phyloP scores from a whole-genome alignment of 2,888 invertebrate species.

The Andrena flavipes region DNA sequence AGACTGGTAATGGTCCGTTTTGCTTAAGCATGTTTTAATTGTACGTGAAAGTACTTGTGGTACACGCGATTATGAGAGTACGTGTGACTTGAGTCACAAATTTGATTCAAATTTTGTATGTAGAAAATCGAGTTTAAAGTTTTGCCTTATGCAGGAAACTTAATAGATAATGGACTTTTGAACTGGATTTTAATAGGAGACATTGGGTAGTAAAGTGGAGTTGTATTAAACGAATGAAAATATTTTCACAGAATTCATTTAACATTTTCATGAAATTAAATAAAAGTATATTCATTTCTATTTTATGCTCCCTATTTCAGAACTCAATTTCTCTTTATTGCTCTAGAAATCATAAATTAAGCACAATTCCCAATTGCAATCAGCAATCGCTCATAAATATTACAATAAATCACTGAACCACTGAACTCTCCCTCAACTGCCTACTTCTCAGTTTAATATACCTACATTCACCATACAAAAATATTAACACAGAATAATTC shows the following conservation, averaged over 20 bases:
- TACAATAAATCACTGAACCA: neutral
- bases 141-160: too few relatives aligned
- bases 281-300: neutral
- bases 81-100: too few relatives aligned
- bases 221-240: neutral
- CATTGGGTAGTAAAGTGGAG: too few relatives aligned
- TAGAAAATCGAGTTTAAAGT: too few relatives aligned
- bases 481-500: neutral
- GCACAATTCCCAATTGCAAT: neutral
- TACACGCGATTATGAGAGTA: too few relatives aligned
- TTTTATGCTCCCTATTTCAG: neutral
- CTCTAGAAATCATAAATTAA: neutral
- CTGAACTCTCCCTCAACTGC: neutral
- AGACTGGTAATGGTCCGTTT: too few relatives aligned
- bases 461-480: slow-evolving; percentile 1
- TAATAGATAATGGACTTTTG: too few relatives aligned
- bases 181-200: too few relatives aligned
- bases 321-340: neutral
- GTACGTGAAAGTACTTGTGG: too few relatives aligned
- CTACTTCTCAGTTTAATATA: neutral
- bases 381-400: neutral
- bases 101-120: too few relatives aligned
- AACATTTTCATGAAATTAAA: neutral
- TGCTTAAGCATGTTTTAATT: too few relatives aligned
- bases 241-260: neutral